A percentile compares a stretch with the other conserved stretches of the same genome.
These are phyloP conservation scores for Tyrannus savana DNA, from an alignment of 2,113 vertebrate species.

Conservation along the genomic window DNA sequence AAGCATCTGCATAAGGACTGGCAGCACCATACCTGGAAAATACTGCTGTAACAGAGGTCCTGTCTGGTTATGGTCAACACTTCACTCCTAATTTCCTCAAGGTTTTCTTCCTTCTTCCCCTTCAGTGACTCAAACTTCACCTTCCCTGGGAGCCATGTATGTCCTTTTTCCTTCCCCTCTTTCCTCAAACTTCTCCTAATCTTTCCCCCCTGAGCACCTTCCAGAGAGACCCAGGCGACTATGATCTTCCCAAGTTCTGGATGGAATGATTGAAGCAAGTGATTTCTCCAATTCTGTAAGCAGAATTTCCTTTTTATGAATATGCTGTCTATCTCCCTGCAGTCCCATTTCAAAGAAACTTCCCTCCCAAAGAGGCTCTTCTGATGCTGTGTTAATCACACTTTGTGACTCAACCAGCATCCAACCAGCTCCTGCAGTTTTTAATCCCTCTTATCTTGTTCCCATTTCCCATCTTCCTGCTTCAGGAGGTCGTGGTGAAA, in stretches of 20 bases:
- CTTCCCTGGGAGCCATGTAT: background rate
- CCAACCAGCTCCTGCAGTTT: background rate
- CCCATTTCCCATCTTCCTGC: background rate
- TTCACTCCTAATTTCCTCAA: background rate
- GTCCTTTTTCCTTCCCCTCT: background rate
- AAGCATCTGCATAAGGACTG: background rate
- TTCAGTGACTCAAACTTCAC: background rate
- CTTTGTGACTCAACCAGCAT: background rate
- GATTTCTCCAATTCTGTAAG: background rate
- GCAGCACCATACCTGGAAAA: background rate
- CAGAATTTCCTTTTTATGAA: background rate
- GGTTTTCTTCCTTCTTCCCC: background rate
- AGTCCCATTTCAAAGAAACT: background rate
- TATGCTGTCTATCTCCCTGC: background rate
- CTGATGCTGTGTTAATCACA: background rate
- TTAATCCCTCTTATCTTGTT: background rate
- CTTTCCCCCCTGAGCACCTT: background rate
- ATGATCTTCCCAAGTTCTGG: background rate
- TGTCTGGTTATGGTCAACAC: background rate
- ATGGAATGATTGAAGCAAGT: accelerated
- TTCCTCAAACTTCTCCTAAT: background rate
- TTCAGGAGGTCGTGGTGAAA: background rate
- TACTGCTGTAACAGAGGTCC: background rate
- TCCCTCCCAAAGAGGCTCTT: background rate
- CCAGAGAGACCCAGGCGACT: background rate